phyloP scores from a whole-genome alignment of 2,888 invertebrate genomes.

The Pyrrhia umbra region DNA sequence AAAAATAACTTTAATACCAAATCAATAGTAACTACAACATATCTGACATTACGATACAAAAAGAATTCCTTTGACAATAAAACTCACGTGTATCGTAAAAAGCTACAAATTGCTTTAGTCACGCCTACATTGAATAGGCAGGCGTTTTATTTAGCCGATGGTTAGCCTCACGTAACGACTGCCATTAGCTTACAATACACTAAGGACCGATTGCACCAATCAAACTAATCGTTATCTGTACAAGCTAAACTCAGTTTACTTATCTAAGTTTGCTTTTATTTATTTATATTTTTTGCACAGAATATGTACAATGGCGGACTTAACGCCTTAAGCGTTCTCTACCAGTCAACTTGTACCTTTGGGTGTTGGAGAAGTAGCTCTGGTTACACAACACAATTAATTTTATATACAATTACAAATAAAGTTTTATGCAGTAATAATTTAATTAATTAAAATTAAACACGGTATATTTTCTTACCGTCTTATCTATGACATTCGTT shows the following conservation, averaged over 20 bases:
- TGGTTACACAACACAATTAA: no score
- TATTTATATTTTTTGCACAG: no score
- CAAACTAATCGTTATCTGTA: neutral
- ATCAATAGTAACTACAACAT: neutral
- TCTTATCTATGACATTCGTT: no score
- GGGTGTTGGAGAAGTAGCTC: no score
- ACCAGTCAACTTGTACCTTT: no score
- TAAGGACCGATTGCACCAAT: neutral
- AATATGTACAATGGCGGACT: no score
- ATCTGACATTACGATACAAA: neutral
- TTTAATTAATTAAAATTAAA: no score
- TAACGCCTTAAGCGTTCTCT: no score
- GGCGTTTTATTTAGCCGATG: neutral
- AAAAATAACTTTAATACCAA: neutral
- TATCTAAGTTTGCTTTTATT: neutral
- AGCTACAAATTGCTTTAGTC: slow-evolving; percentile 27
- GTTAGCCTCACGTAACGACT: no score
- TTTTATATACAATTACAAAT: no score
- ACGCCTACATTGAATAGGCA: slow-evolving; percentile 11
- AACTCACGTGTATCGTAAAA: slow-evolving; percentile 24
- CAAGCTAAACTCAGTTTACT: neutral
- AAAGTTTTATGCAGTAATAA: no score
- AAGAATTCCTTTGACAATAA: neutral
- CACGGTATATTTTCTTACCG: no score
- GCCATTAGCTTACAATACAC: neutral